phyloP scores from a whole-genome alignment of 2,797 vertebrate genomes.

The Cynopterus sphinx region DNA sequence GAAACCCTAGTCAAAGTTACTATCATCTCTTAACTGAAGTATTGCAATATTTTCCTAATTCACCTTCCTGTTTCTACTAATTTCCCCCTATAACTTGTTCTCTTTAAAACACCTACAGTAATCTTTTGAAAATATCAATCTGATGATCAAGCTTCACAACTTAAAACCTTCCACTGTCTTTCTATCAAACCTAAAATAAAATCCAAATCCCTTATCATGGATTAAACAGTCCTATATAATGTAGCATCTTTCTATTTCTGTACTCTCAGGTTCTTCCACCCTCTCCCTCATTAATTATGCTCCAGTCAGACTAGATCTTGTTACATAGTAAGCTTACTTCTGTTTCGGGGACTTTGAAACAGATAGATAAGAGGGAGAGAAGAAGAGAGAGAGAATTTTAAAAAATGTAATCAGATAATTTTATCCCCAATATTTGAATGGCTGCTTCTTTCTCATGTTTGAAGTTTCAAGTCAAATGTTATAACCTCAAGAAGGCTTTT shows the following conservation, averaged over 20 bases:
- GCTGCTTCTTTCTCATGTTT: background rate
- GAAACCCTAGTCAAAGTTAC: background rate
- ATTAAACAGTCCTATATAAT: background rate
- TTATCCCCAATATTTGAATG: background rate
- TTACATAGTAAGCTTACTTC: background rate
- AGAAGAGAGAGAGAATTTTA: background rate
- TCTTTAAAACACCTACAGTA: background rate
- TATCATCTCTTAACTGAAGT: background rate
- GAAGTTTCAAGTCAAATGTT: background rate
- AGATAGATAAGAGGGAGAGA: background rate
- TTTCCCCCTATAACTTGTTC: background rate
- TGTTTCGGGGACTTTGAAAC: background rate
- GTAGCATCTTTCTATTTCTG: background rate
- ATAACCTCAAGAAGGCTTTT: background rate
- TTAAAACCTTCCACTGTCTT: background rate
- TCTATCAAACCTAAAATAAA: background rate
- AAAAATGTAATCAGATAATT: background rate
- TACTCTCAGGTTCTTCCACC: background rate
- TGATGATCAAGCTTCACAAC: background rate
- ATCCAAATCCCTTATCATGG: background rate
- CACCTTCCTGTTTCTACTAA: background rate
- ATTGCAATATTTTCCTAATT: background rate
- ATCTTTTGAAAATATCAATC: background rate
- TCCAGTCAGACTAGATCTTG: background rate
- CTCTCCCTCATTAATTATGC: background rate